Conservation (phyloP, 2,113 vertebrate species). For the Pedionomus torquatus region DNA sequence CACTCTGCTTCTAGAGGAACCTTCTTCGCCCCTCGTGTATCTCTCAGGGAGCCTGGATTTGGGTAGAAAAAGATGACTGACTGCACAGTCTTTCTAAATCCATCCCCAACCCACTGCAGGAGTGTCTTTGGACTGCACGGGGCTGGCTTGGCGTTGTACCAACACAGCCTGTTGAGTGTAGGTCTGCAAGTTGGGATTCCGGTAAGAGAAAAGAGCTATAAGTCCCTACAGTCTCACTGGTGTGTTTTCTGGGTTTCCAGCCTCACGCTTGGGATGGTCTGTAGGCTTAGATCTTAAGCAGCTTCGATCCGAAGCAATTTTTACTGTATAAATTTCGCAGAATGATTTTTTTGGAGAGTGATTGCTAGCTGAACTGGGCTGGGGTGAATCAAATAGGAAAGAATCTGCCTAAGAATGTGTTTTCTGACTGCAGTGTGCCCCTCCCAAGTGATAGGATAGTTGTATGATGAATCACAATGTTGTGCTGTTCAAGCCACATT, state of each 20-base stretch:
- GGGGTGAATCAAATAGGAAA: neutral
- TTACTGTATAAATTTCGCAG: neutral
- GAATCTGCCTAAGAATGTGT: neutral
- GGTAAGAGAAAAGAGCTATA: neutral
- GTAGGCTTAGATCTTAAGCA: neutral
- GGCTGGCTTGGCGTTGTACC: neutral
- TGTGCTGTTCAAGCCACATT: neutral
- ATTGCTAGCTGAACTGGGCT: neutral
- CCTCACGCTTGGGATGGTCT: neutral
- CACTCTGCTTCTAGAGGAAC: neutral
- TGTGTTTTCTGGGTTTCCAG: neutral
- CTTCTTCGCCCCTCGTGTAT: neutral
- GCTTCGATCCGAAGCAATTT: neutral
- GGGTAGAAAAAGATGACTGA: neutral
- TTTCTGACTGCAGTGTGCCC: neutral
- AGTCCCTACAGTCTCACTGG: neutral
- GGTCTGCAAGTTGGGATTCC: neutral
- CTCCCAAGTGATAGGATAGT: neutral
- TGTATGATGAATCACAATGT: neutral
- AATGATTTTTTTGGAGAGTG: neutral
- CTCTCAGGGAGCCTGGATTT: neutral
- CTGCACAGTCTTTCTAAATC: neutral
- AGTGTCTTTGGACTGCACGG: neutral
- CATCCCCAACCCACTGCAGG: neutral
- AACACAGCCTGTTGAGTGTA: neutral